Conservation (phyloP, 1,140 invertebrate species). For the Schlechtendalia chinensis region DNA sequence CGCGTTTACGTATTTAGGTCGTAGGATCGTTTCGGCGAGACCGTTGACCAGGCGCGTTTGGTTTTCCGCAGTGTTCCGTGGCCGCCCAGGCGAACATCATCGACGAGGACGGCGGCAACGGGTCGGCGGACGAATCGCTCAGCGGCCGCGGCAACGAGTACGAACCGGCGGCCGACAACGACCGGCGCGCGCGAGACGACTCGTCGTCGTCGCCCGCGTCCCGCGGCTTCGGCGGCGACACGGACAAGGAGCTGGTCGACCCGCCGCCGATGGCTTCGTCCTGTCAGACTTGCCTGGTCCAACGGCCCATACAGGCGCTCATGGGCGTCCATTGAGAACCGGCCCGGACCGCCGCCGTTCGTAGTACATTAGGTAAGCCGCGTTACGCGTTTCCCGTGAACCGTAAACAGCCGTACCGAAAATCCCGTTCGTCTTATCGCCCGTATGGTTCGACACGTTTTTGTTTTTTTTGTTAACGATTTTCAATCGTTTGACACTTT, state of each 20-base stretch:
- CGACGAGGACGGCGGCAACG: conserved; percentile 25
- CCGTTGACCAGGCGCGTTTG: no score
- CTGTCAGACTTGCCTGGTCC: conserved; percentile 41
- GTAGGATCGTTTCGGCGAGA: no score
- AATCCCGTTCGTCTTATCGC: no score
- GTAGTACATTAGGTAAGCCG: background rate
- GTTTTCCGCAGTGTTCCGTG: conserved; percentile 23
- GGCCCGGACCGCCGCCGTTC: background rate
- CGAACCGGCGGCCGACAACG: conserved; percentile 7
- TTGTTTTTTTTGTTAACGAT: no score
- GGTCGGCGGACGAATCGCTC: conserved; percentile 31
- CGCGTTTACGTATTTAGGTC: no score
- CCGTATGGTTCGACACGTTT: no score
- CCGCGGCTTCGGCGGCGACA: background rate
- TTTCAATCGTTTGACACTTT: no score
- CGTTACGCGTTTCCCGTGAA: no score
- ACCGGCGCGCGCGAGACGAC: background rate
- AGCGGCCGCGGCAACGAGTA: background rate
- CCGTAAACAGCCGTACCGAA: no score
- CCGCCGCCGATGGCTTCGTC: background rate
- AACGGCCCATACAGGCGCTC: conserved; percentile 32
- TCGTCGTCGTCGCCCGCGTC: background rate
- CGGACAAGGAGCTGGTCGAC: background rate
- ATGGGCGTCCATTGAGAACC: conserved; percentile 46
- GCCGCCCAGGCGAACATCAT: conserved; percentile 42